Evolutionary conservation across 2,888 invertebrate species (phyloP).

Genomic region (Rhagonycha lutea): DNA sequence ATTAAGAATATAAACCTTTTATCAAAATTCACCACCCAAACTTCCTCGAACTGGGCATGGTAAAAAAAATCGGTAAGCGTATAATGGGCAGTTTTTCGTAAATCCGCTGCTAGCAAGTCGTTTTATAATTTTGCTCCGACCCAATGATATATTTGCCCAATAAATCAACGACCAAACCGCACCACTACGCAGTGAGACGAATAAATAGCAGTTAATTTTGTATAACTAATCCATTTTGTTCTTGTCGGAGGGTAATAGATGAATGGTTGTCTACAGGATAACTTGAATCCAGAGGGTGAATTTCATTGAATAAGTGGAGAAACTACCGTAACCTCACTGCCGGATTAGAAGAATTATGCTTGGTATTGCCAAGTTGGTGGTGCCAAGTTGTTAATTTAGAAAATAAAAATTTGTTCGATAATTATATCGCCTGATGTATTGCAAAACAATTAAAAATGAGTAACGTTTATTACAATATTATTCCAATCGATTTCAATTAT

Average conservation of each 20-base stretch:
- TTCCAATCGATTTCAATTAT: constrained; percentile 6
- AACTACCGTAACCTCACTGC: background rate
- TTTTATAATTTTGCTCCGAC: background rate
- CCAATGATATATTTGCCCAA: background rate
- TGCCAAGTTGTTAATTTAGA: background rate
- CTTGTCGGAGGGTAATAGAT: background rate
- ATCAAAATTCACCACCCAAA: too few relatives aligned
- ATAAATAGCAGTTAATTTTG: background rate
- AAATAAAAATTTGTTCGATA: background rate
- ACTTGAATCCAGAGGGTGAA: background rate
- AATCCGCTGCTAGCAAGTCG: background rate
- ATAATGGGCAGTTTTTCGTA: background rate
- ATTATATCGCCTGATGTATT: background rate
- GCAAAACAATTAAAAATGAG: background rate
- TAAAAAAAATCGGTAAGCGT: too few relatives aligned
- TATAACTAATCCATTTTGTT: background rate
- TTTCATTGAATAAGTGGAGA: background rate
- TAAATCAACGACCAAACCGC: background rate
- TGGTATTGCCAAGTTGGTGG: background rate
- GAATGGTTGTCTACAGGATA: background rate
- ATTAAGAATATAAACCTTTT: too few relatives aligned
- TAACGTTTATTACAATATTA: background rate
- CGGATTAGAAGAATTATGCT: background rate
- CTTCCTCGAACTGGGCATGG: too few relatives aligned
- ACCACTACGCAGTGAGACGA: background rate